Base-by-base conservation (phyloP, 2,888 invertebrate species). In the Platycheirus albimanus region DNA sequence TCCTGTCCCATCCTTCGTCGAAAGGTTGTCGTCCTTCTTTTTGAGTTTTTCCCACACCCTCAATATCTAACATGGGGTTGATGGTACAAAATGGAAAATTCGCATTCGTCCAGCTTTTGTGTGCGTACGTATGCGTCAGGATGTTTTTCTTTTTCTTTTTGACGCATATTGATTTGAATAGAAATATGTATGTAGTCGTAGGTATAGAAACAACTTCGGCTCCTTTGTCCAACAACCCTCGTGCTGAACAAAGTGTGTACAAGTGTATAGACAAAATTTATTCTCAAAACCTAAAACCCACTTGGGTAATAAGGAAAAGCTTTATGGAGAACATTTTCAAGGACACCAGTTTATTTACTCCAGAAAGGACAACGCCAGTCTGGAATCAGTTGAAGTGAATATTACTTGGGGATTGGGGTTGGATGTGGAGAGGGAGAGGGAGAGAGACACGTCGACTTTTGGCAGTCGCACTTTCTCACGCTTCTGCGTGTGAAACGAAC, bases 1-100 rank as follows among this genome's bases (percentile, higher is more conserved):
- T n/a, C n/a, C n/a, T n/a, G n/a, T n/a, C n/a, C n/a, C n/a, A n/a
- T n/a, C n/a, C n/a, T n/a, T n/a, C 54, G 24, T 15, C 30, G 15
- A 81, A 63, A 81, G 81, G 81, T 81, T 81, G 81, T 81, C 81
- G 81, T 76, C 77, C 81, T 81, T 77, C 30, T 71, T 76, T 61
- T 11, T 7, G 15, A 43, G 6, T 19, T 11, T 6, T 5, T 17
- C 58, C 30, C 30, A 33, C 17, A 61, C 17, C 36, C 17, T n/a
- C 13, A 3, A n/a, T 13, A n/a, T n/a, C 0, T 41, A 41, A 13
- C 7, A n/a, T n/a, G n/a, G n/a, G n/a, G n/a, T n/a, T n/a, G 24
- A 28, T 24, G 13, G 49, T 5, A n/a, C n/a, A 28, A 24, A 49
- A n/a, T 13, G 28, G 24, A 28, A 45, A 24, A 47, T 58, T 63